These are phyloP conservation scores for Grallaria varia DNA, from an alignment of 2,113 vertebrate species.

Conservation along the genomic window DNA sequence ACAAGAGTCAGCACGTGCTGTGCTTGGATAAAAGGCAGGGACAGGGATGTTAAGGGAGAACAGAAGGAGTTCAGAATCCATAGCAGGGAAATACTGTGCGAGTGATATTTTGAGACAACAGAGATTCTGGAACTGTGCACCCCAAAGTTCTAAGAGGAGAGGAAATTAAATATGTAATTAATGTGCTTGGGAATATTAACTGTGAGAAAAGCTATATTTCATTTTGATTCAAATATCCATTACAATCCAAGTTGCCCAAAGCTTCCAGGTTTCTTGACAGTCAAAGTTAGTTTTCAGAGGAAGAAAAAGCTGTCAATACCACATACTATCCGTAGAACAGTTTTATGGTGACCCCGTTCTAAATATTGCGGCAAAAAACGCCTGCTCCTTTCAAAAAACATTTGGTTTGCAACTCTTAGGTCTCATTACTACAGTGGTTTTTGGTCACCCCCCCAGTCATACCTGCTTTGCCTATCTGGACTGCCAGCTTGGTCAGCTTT, in stretches of 20 bases:
- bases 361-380: neutral
- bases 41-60: neutral
- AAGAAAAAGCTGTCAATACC: neutral
- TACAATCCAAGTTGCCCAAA: neutral
- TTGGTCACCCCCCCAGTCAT: neutral
- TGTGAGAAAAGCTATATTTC: neutral
- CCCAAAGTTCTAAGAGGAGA: neutral
- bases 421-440: neutral
- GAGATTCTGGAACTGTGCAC: neutral
- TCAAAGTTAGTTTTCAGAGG: neutral
- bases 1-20: neutral
- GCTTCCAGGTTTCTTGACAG: neutral
- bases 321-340: neutral
- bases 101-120: neutral
- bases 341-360: neutral
- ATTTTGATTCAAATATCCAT: constrained; percentile 20
- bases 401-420: neutral
- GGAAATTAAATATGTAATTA: constrained; percentile 17
- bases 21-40: neutral
- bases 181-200: neutral
- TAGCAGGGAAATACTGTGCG: neutral
- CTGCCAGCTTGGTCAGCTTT: constrained; percentile 97
- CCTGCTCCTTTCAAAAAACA: neutral
- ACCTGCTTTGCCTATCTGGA: constrained; percentile 99
- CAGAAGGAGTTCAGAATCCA: neutral